Evolutionary conservation across 2,888 invertebrate genomes (phyloP).

Genomic region (Omphaloscelis lunosa): DNA sequence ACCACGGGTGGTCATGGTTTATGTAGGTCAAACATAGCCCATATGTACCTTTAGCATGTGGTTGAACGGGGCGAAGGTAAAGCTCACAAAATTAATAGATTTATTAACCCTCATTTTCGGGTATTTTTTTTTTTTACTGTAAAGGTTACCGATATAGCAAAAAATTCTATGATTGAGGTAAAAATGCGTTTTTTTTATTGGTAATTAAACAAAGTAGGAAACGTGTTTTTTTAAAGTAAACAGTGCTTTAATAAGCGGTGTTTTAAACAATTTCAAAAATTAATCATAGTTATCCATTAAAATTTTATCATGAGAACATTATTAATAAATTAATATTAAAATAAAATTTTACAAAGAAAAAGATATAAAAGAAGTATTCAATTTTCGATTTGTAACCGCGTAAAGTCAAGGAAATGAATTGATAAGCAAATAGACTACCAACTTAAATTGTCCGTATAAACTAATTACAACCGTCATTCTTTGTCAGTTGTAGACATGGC

Average conservation of each 20-base stretch:
- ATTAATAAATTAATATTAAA: neutral
- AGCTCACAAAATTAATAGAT: slow-evolving; percentile 35
- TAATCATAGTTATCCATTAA: neutral
- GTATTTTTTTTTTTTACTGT: neutral
- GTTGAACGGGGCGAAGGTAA: slow-evolving; percentile 33
- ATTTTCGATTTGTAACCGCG: neutral
- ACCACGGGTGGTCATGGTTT: slow-evolving; percentile 31
- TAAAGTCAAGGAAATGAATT: no score
- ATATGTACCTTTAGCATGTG: slow-evolving; percentile 29
- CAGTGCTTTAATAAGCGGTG: neutral
- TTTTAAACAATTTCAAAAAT: neutral
- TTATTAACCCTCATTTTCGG: slow-evolving; percentile 13
- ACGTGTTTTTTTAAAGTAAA: neutral
- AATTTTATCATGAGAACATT: neutral
- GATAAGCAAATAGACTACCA: neutral
- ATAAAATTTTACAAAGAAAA: neutral
- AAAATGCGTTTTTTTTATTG: neutral
- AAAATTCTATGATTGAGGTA: neutral
- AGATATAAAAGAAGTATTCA: neutral
- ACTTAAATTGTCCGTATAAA: neutral
- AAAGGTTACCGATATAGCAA: neutral
- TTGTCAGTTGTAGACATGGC: neutral
- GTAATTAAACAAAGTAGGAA: neutral
- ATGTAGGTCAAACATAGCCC: slow-evolving; percentile 57
- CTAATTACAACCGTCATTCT: neutral